phyloP scores from a whole-genome alignment of 2,113 vertebrate genomes.

The Solea senegalensis region DNA sequence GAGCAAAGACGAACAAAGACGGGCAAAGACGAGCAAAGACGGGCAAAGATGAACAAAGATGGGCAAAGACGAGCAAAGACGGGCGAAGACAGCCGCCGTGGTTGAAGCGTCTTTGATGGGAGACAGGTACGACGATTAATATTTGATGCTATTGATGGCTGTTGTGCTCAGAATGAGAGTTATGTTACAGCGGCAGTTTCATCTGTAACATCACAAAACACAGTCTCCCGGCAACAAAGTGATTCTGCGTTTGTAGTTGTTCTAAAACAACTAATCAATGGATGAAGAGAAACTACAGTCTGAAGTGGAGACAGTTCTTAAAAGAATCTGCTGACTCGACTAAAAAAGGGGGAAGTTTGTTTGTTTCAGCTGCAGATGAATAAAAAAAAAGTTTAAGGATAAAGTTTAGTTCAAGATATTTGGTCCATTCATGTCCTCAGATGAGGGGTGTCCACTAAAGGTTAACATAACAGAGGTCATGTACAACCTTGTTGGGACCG shows the following conservation, averaged over 20 bases:
- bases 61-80: constrained; percentile 51
- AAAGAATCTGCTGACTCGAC: constrained; percentile 3
- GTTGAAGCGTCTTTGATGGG: constrained; percentile 80
- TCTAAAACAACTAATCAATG: background rate
- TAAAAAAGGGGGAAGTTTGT: background rate
- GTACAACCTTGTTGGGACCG: too few relatives aligned
- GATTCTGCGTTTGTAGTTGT: constrained; percentile 21
- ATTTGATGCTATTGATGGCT: constrained; percentile 84
- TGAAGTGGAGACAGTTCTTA: constrained; percentile 4
- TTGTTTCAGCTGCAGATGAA: too few relatives aligned
- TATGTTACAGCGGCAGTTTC: constrained; percentile 17
- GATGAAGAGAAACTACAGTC: background rate
- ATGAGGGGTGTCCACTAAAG: too few relatives aligned
- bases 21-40: too few relatives aligned
- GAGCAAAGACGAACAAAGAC: too few relatives aligned
- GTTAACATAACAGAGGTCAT: too few relatives aligned
- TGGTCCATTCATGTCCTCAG: too few relatives aligned
- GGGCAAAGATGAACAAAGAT: too few relatives aligned
- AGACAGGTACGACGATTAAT: constrained; percentile 83
- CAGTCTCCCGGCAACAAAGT: constrained; percentile 8
- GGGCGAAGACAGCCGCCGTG: constrained; percentile 70
- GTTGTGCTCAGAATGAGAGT: constrained; percentile 71
- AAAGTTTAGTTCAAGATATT: too few relatives aligned
- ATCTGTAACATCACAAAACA: constrained; percentile 41
- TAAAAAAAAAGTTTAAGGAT: too few relatives aligned